Conservation (phyloP, 2,113 vertebrate genomes). For the Podocnemis expansa region DNA sequence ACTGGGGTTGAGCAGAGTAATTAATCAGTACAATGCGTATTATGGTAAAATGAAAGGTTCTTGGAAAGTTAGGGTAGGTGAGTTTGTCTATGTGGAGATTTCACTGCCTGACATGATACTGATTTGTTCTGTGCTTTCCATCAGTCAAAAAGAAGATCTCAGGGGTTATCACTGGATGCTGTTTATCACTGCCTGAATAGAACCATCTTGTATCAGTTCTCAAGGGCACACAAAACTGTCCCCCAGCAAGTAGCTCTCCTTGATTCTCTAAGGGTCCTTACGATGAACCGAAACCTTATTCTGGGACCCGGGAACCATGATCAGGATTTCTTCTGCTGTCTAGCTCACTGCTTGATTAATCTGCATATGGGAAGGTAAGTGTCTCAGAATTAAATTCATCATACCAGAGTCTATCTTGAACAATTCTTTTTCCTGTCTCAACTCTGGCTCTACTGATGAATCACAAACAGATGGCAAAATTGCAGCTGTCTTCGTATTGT, state of each 20-base stretch:
- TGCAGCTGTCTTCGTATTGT: not conserved
- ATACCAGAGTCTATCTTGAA: not conserved
- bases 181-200: slow-evolving; percentile 98
- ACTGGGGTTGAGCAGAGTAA: not conserved
- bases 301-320: slow-evolving; percentile 97
- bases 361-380: slow-evolving; percentile 92
- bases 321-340: slow-evolving; percentile 96
- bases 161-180: slow-evolving; percentile 92
- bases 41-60: not conserved
- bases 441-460: not conserved
- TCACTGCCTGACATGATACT: not conserved
- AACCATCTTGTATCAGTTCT: slow-evolving; percentile 98
- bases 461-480: not conserved
- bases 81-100: not conserved
- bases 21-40: not conserved
- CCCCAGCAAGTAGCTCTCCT: slow-evolving; percentile 96
- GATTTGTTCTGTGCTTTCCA: slow-evolving; percentile 23
- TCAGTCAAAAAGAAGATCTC: slow-evolving; percentile 95
- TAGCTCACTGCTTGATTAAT: slow-evolving; percentile 96
- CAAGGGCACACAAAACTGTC: slow-evolving; percentile 94
- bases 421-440: not conserved
- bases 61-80: not conserved
- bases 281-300: slow-evolving; percentile 95
- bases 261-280: slow-evolving; percentile 92
- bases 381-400: not conserved